Evolutionary conservation across 2,888 invertebrate species (phyloP).

Genomic region (Notodonta ziczac): DNA sequence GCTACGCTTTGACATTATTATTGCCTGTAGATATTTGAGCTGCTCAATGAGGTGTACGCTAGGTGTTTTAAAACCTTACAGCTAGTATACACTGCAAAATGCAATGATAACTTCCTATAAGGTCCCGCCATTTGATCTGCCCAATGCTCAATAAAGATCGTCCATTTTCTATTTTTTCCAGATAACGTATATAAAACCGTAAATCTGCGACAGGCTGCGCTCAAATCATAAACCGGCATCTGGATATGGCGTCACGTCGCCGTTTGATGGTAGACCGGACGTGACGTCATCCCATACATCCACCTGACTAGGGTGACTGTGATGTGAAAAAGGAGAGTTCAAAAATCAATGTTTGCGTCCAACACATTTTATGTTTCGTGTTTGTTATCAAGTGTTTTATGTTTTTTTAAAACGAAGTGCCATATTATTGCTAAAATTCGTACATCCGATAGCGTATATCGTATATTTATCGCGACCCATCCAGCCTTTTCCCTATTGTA

Average conservation of each 20-base stretch:
- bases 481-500: too few species aligned
- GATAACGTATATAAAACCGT: conserved; percentile 1
- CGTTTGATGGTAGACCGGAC: conserved; percentile 21
- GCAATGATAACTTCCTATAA: background rate
- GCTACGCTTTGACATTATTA: too few species aligned
- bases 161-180: conserved; percentile 1
- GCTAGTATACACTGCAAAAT: background rate
- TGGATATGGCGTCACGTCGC: conserved; percentile 19
- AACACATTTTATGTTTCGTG: background rate
- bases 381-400: too few species aligned
- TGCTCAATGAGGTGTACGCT: too few species aligned
- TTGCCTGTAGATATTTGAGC: too few species aligned
- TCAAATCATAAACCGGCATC: conserved; percentile 7
- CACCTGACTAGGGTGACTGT: conserved; percentile 8
- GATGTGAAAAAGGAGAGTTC: background rate
- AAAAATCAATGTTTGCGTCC: background rate
- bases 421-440: too few species aligned
- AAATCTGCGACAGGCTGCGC: conserved; percentile 1
- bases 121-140: background rate
- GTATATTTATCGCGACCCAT: too few species aligned
- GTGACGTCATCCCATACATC: conserved; percentile 24
- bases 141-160: background rate
- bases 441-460: too few species aligned
- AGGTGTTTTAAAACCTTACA: too few species aligned
- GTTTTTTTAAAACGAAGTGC: too few species aligned